Conservation (phyloP, 2,113 vertebrate species). For the Illadopsis cleaveri region DNA sequence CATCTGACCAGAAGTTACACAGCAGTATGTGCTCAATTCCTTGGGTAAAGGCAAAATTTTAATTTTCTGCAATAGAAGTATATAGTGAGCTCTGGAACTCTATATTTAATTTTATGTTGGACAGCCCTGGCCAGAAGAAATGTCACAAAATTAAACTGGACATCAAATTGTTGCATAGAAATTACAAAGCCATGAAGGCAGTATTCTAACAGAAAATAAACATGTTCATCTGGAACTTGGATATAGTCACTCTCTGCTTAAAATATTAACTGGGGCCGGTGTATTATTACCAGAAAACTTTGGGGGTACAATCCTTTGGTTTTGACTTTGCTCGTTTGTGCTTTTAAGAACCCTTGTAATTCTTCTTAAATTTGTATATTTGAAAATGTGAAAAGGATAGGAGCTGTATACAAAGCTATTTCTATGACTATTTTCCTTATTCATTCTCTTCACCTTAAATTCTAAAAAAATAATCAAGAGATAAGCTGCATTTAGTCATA, state of each 20-base stretch:
- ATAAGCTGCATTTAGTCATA: not conserved
- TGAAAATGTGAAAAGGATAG: not conserved
- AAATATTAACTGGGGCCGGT: not conserved
- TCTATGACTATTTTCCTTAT: not conserved
- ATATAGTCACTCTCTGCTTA: not conserved
- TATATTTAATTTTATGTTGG: not conserved
- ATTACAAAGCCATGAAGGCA: not conserved
- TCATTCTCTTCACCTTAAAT: not conserved
- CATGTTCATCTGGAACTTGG: not conserved
- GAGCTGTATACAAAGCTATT: not conserved
- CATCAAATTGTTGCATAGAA: not conserved
- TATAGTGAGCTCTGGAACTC: not conserved
- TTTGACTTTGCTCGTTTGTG: not conserved
- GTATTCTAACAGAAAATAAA: not conserved
- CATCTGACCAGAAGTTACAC: not conserved
- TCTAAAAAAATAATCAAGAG: constrained; percentile 3
- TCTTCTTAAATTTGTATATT: not conserved
- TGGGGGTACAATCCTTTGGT: not conserved
- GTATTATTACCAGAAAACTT: not conserved
- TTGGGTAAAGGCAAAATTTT: not conserved
- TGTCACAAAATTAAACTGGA: not conserved
- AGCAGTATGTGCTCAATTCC: not conserved
- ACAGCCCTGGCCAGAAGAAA: not conserved
- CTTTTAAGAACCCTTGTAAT: not conserved
- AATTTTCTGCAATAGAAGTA: not conserved